Conservation (phyloP, 2,797 vertebrate species). For the Numenius phaeopus region DNA sequence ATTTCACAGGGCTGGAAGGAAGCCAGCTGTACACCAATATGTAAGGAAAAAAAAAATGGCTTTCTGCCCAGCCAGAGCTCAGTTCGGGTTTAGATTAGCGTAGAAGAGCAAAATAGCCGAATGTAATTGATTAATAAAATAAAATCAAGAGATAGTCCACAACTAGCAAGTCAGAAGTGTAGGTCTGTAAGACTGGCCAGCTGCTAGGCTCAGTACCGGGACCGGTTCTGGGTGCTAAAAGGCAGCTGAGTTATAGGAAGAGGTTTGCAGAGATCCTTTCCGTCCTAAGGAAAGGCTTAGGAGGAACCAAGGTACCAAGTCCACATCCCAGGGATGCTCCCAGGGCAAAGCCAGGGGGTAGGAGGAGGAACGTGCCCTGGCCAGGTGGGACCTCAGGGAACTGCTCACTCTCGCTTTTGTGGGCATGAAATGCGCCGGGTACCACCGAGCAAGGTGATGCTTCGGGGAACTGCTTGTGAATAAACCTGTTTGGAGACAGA, state of each 20-base stretch:
- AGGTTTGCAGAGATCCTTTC: neutral
- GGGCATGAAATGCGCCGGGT: neutral
- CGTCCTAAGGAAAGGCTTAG: neutral
- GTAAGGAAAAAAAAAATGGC: neutral
- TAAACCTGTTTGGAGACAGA: neutral
- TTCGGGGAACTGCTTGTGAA: neutral
- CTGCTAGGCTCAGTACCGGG: neutral
- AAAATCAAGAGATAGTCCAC: neutral
- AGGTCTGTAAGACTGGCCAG: neutral
- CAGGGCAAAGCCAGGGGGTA: neutral
- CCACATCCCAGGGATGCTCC: neutral
- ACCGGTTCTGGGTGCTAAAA: neutral
- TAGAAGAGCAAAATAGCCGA: neutral
- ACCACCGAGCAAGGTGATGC: fast-evolving
- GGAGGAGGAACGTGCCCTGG: neutral
- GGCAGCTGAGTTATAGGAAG: neutral
- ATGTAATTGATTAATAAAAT: neutral
- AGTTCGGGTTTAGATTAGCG: neutral
- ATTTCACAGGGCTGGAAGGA: neutral
- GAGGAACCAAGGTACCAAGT: neutral
- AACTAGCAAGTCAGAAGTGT: neutral
- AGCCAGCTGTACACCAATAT: neutral
- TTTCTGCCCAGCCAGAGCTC: neutral
- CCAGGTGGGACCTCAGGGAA: neutral
- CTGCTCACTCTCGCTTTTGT: neutral